Evolutionary conservation across 2,797 vertebrate species (phyloP), one percentile per base, ranked within the genome.

Genomic region (Sebastes melanostomus): DNA sequence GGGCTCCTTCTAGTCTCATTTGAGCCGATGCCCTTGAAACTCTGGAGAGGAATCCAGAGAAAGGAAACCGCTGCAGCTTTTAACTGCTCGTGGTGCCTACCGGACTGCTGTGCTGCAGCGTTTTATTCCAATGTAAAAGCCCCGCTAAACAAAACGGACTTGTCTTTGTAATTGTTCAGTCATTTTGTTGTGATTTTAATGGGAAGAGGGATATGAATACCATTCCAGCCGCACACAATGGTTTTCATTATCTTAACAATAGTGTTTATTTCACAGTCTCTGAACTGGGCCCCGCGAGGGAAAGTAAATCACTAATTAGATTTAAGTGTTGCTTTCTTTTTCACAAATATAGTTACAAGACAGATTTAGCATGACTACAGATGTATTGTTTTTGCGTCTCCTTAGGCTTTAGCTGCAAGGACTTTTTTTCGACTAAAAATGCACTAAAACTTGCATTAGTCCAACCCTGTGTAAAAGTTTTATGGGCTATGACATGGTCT

Each of bases 241-340:
- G 87, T 91, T 94, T 91, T 90, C 83, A 94, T 94, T 93, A 94
- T 86, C 83, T 86, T 86, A 92, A 94, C 91, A 93, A 91, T 87
- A 88, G 89, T 89, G 92, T 93, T 93, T 93, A 94, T 93, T 93
- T 93, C 72, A 88, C 82, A 81, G 81, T 82, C 71, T 85, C 83
- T 91, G 80, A 89, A 84, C 76, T 72, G 30, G 66, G 79, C 70
- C 72, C 66, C 80, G 69, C 62, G 72, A 86, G 81, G 67, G 66
- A 71, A 77, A 87, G 81, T 68, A 75, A 72, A 84, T 87, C 68
- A 75, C 61, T 62, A 77, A 86, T 90, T 86, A 63, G 68, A 86
- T 79, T 85, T 76, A 70, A 88, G 65, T 63, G 61, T 67, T 83
- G 73, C 73, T 75, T 70, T 82, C 34, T 88, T 78, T 82, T 29